Evolutionary conservation across 2,888 invertebrate species (phyloP).

Genomic region (Pseudococcus viburni): DNA sequence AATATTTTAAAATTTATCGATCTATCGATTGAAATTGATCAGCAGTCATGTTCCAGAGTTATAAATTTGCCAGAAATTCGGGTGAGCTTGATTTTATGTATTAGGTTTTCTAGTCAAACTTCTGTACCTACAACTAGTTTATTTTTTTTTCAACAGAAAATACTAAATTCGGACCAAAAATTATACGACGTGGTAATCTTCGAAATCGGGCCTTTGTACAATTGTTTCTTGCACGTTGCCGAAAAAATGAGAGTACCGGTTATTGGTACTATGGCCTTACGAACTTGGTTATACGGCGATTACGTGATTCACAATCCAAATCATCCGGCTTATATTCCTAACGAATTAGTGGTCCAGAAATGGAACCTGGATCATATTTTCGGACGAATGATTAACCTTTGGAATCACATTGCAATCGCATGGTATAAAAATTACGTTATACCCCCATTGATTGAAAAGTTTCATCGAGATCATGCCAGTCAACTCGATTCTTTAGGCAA

Average conservation of each 20-base stretch:
- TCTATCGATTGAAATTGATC: not conserved
- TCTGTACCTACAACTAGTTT: too few species aligned
- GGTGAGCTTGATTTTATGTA: too few species aligned
- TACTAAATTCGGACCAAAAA: not conserved
- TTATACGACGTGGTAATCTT: slow-evolving; percentile 5
- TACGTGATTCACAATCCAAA: not conserved
- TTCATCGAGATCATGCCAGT: not conserved
- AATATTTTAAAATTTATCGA: not conserved
- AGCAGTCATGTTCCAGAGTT: not conserved
- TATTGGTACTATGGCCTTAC: not conserved
- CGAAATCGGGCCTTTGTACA: not conserved
- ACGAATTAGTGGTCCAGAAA: not conserved
- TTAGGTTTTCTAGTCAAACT: too few species aligned
- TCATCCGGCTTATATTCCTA: not conserved
- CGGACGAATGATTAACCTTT: not conserved
- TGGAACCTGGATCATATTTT: not conserved
- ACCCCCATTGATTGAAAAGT: not conserved
- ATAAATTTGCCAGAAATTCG: slow-evolving; percentile 6
- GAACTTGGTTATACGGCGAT: not conserved
- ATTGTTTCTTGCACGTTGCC: not conserved
- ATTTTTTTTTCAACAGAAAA: not conserved
- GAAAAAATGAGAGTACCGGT: not conserved
- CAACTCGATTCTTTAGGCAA: not conserved
- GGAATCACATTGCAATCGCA: not conserved
- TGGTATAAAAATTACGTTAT: not conserved